phyloP scores from a whole-genome alignment of 2,888 invertebrate species.

The Rhamphomyia laevipes region DNA sequence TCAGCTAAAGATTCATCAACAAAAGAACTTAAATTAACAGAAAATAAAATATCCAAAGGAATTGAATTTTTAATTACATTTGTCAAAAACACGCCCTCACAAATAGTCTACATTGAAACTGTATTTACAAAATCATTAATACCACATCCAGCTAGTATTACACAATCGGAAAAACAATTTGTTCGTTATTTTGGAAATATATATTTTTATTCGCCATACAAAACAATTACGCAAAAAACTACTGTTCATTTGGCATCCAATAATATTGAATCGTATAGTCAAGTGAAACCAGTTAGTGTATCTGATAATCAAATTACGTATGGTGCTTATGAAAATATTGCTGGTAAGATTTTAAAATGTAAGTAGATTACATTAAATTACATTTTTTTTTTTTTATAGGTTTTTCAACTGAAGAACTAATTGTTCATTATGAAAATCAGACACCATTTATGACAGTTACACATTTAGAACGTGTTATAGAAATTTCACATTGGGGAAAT shows the following conservation, averaged over 20 bases:
- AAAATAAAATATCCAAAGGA: slow-evolving; percentile 43
- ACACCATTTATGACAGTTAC: slow-evolving; percentile 92
- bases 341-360: slow-evolving; percentile 32
- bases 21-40: slow-evolving; percentile 44
- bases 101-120: slow-evolving; percentile 46
- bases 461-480: slow-evolving; percentile 72
- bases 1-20: slow-evolving; percentile 52
- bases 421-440: slow-evolving; percentile 91
- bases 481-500: slow-evolving; percentile 99
- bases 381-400: slow-evolving; percentile 24
- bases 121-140: slow-evolving; percentile 62
- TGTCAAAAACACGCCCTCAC: slow-evolving; percentile 28
- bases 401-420: slow-evolving; percentile 50
- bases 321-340: slow-evolving; percentile 75
- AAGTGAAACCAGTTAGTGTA: slow-evolving; percentile 66
- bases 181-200: slow-evolving; percentile 78
- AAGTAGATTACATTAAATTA: too few species aligned
- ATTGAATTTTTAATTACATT: slow-evolving; percentile 47
- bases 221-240: slow-evolving; percentile 68
- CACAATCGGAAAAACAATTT: slow-evolving; percentile 88
- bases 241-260: slow-evolving; percentile 64
- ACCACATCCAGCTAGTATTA: slow-evolving; percentile 80
- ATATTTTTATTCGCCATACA: slow-evolving; percentile 75
- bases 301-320: slow-evolving; percentile 73
- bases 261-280: slow-evolving; percentile 70